phyloP scores from a whole-genome alignment of 2,888 invertebrate genomes.

The Steinernema hermaphroditum region DNA sequence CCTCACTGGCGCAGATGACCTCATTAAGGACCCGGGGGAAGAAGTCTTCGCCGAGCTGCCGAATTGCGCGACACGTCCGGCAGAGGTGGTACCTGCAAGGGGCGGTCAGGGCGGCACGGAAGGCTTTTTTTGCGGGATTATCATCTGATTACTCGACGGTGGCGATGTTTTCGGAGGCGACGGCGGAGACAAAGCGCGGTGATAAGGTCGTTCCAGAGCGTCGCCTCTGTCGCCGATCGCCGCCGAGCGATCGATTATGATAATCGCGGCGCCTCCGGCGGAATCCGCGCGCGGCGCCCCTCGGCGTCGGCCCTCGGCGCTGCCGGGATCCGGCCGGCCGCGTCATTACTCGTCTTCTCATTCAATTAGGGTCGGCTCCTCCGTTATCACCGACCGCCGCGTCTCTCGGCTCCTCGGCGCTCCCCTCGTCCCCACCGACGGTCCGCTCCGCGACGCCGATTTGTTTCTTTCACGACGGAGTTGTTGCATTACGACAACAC shows the following conservation, averaged over 20 bases:
- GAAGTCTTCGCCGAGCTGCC: constrained; percentile 46
- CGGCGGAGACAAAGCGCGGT: background rate
- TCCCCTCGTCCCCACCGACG: background rate
- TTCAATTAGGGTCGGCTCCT: constrained; percentile 9
- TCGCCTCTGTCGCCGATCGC: no score
- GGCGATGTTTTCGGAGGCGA: no score
- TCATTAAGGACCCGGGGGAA: constrained; percentile 54
- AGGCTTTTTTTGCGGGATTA: background rate
- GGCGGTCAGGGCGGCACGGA: background rate
- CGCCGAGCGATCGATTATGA: constrained; percentile 6
- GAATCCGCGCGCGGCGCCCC: background rate
- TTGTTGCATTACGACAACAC: constrained; percentile 12
- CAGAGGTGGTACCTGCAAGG: constrained; percentile 42
- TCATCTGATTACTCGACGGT: background rate
- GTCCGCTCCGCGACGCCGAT: background rate
- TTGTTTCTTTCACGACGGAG: constrained; percentile 8
- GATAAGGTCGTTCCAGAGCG: background rate
- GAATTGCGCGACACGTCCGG: constrained; percentile 46
- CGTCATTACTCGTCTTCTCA: background rate
- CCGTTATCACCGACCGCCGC: constrained; percentile 10
- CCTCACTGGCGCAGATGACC: constrained; percentile 48
- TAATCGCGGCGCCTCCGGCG: constrained; percentile 6
- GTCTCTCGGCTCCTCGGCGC: background rate
- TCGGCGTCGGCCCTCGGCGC: background rate
- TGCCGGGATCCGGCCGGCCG: background rate